Conservation (phyloP, 2,888 invertebrate species). For the Galeopsomyia nigrocyanea region DNA sequence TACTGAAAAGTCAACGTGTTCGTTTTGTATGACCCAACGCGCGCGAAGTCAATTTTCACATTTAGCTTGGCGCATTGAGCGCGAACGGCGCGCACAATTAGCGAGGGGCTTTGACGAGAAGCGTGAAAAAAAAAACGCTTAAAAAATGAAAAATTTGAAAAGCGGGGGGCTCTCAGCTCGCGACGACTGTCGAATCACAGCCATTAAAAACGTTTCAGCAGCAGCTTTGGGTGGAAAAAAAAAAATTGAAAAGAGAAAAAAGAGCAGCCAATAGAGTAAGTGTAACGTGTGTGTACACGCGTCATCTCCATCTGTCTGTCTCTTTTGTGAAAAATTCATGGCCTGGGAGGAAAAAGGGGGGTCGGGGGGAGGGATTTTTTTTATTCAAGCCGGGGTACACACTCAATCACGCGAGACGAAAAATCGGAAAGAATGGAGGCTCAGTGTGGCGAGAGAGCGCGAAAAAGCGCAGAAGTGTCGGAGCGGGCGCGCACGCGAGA, state of each 20-base stretch:
- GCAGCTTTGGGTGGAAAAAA: too few species aligned
- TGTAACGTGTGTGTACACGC: neutral
- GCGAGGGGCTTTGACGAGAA: too few species aligned
- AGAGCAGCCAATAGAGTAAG: constrained; percentile 7
- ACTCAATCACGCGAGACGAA: neutral
- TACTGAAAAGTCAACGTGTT: too few species aligned
- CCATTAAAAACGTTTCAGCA: too few species aligned
- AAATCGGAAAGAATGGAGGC: neutral
- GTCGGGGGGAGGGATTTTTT: neutral
- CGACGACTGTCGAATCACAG: neutral
- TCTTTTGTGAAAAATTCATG: constrained; percentile 35
- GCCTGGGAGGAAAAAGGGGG: neutral
- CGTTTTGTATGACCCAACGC: too few species aligned
- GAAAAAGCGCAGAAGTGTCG: constrained; percentile 12
- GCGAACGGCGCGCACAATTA: too few species aligned
- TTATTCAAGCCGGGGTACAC: constrained; percentile 1
- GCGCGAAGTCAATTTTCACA: too few species aligned
- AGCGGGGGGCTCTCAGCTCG: neutral
- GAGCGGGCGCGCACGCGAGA: neutral
- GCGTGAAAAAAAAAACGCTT: neutral
- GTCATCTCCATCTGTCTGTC: constrained; percentile 1
- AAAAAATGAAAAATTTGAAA: too few species aligned
- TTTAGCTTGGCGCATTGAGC: too few species aligned
- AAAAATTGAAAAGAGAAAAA: too few species aligned
- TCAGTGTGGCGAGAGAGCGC: constrained; percentile 27